These are phyloP conservation scores for Spongia lamella DNA, from an alignment of 37 sponge, comb jelly and placozoan species.

Conservation along the genomic window DNA sequence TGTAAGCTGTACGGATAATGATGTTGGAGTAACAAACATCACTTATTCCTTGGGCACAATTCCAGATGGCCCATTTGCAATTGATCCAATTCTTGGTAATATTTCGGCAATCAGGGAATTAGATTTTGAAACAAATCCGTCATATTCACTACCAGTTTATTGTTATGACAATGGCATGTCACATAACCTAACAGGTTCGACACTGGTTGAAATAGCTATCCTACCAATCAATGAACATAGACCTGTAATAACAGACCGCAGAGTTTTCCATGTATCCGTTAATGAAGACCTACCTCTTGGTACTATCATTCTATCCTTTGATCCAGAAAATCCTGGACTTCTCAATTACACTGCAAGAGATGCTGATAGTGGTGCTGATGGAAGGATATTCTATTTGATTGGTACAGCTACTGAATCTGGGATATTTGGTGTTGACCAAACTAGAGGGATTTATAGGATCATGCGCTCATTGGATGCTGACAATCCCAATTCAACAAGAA, in stretches of 20 bases:
- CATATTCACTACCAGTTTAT: slow-evolving; percentile 32
- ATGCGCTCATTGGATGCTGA: too few relatives aligned
- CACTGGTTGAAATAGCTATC: slow-evolving; percentile 31
- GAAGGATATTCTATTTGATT: too few relatives aligned
- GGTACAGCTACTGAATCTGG: too few relatives aligned
- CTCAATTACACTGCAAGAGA: too few relatives aligned
- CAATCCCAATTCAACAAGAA: too few relatives aligned
- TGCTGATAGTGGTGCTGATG: too few relatives aligned
- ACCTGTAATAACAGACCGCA: slow-evolving; percentile 2
- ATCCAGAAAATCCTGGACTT: too few relatives aligned
- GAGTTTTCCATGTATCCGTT: too few relatives aligned
- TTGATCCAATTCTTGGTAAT: slow-evolving; percentile 35
- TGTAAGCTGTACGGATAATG: background rate
- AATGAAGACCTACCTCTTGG: too few relatives aligned
- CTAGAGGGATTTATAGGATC: too few relatives aligned
- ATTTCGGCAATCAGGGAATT: slow-evolving; percentile 31
- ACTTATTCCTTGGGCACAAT: background rate
- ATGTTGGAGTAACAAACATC: slow-evolving; percentile 8
- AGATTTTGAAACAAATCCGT: slow-evolving; percentile 52
- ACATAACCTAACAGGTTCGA: slow-evolving; percentile 10
- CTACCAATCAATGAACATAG: slow-evolving; percentile 43
- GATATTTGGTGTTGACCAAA: too few relatives aligned
- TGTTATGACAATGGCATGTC: slow-evolving; percentile 37
- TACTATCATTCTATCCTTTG: too few relatives aligned
- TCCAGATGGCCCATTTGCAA: slow-evolving; percentile 28